A percentile compares a stretch with the other conserved stretches of the same genome.
phyloP scores from a whole-genome alignment of 2,888 invertebrate genomes.

The Epiblema foenella region DNA sequence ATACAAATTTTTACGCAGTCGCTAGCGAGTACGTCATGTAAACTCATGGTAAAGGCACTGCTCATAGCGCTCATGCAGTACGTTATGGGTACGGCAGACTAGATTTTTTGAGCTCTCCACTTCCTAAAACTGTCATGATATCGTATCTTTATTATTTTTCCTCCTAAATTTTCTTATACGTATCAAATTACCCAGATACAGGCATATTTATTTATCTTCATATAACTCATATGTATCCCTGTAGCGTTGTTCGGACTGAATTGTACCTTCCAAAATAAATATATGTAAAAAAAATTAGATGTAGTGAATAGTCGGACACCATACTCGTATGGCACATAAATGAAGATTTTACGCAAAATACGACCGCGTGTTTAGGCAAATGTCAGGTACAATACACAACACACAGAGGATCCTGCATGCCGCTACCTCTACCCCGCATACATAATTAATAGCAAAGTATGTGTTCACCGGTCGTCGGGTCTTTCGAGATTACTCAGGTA shows the following conservation, averaged over 20 bases:
- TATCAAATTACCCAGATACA: too few relatives aligned
- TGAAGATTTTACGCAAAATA: neutral
- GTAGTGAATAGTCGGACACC: neutral
- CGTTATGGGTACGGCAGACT: constrained; percentile 39
- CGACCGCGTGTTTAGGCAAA: neutral
- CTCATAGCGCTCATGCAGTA: constrained; percentile 18
- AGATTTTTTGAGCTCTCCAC: constrained; percentile 19
- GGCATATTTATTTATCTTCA: too few relatives aligned
- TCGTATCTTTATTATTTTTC: too few relatives aligned
- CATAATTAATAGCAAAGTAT: neutral
- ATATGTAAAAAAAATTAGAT: too few relatives aligned
- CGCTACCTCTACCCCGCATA: neutral
- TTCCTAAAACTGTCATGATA: constrained; percentile 4
- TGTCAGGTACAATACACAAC: neutral
- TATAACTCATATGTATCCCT: too few relatives aligned
- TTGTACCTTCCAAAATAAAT: too few relatives aligned
- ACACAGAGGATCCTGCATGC: neutral
- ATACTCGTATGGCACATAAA: neutral
- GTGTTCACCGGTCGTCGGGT: neutral
- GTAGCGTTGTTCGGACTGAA: too few relatives aligned
- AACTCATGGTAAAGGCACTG: too few relatives aligned
- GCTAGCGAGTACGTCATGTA: too few relatives aligned
- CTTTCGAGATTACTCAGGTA: neutral
- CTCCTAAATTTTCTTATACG: neutral
- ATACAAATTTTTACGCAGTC: too few relatives aligned